These are phyloP conservation scores for Imbricaverruca yamaguchii DNA, from an alignment of 2,888 invertebrate genomes.

Conservation along the genomic window DNA sequence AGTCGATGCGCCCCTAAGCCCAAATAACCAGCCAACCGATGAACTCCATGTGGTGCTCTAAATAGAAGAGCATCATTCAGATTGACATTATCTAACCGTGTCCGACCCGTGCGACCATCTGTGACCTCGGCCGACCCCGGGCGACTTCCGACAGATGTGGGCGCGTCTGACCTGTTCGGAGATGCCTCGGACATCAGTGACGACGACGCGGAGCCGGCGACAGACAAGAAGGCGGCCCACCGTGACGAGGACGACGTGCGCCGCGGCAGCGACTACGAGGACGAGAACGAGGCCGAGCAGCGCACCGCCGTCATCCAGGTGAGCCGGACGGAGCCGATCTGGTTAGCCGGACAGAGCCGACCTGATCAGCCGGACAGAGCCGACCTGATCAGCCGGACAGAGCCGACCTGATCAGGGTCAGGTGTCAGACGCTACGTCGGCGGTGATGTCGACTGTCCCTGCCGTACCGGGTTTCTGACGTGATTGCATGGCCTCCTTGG, in stretches of 20 bases:
- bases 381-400: neutral
- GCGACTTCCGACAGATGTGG: constrained; percentile 44
- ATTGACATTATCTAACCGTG: too few species aligned
- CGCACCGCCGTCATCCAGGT: constrained; percentile 15
- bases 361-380: neutral
- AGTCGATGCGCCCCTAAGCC: too few species aligned
- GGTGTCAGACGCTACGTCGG: too few species aligned
- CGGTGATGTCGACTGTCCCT: too few species aligned
- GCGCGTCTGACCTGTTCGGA: constrained; percentile 79
- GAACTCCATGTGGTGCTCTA: too few species aligned
- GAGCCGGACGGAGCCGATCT: neutral
- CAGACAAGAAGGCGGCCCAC: constrained; percentile 19
- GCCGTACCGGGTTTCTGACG: too few species aligned
- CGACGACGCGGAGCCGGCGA: constrained; percentile 35
- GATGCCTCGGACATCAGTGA: constrained; percentile 84
- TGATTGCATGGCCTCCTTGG: too few species aligned
- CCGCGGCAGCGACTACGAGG: constrained; percentile 27
- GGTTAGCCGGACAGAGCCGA: neutral
- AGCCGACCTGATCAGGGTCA: neutral
- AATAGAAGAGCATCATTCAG: too few species aligned
- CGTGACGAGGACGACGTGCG: constrained; percentile 27
- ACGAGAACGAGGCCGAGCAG: constrained; percentile 16
- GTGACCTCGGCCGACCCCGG: too few species aligned
- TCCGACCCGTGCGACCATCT: too few species aligned
- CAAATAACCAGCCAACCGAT: too few species aligned